Conservation (phyloP, 2,888 invertebrate species). For the Erpobdella octoculata region DNA sequence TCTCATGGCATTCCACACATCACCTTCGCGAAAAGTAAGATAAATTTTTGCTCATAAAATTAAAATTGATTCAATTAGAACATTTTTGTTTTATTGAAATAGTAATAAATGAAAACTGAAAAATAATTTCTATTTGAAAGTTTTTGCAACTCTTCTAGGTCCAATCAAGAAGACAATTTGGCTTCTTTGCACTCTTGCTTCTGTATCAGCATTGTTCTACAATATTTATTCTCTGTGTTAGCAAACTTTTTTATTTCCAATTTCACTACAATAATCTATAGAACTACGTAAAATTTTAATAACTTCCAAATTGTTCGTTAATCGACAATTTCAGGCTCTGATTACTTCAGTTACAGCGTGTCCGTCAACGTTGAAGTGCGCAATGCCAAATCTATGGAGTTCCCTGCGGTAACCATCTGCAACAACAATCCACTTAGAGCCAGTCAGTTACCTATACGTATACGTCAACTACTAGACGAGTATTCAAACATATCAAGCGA, state of each 20-base stretch:
- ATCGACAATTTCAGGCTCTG: background rate
- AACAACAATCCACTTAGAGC: slow-evolving; percentile 32
- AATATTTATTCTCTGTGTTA: too few species aligned
- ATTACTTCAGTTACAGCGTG: background rate
- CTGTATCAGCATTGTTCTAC: background rate
- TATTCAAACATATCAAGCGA: too few species aligned
- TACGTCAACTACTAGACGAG: too few species aligned
- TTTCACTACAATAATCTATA: too few species aligned
- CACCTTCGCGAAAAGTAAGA: slow-evolving; percentile 7
- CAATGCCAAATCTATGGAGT: background rate
- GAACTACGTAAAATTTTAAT: too few species aligned
- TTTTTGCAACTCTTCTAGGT: too few species aligned
- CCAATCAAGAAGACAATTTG: slow-evolving; percentile 19
- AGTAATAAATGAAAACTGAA: background rate
- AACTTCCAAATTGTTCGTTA: too few species aligned
- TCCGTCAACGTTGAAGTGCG: background rate
- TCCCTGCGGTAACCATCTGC: slow-evolving; percentile 32
- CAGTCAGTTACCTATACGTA: too few species aligned
- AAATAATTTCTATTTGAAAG: too few species aligned
- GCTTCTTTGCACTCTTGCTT: background rate
- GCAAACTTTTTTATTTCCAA: too few species aligned
- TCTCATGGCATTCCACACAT: slow-evolving; percentile 25
- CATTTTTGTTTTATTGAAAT: background rate
- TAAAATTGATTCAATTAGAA: too few species aligned
- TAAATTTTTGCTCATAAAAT: background rate